Base-by-base conservation (phyloP, 2,888 invertebrate species). In the Micoletzkya japonica region DNA sequence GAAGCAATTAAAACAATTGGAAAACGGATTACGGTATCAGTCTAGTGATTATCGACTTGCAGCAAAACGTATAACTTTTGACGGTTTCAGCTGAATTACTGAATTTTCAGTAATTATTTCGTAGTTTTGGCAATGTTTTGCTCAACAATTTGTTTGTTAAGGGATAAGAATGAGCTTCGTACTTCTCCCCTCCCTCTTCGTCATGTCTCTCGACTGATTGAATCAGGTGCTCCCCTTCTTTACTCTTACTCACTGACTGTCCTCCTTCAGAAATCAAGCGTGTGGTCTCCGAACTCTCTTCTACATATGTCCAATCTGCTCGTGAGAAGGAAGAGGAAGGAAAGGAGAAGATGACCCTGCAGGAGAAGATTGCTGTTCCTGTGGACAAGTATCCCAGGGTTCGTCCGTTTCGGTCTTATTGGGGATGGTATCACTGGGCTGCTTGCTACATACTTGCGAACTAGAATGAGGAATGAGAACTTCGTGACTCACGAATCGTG, bases 321-420 rank as follows among this genome's bases (percentile, higher is more conserved):
- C 30, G 17, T 24, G 54, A 54, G 7, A 52, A n/a, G 1, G 24
- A 24, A 4, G 61, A n/a, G 2, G 7, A 6, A 4, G 61, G 88
- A 93, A 93, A 87, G 94, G 95, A 50, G 32, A 56, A 93, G 86
- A 91, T 93, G 84, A 93, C 94, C 86, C 90, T 95, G 87, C 93
- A 94, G 89, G 96, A 97, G 90, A 97, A 97, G 91, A 93, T 98
- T 86, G 96, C 94, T 89, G 96, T 98, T 87, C 97, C 97, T 87
- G 94, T 95, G 85, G 95, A 96, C 90, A 96, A 96, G 88, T 94
- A 95, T 89, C 97, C 97, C 90, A 96, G 96, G 89, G 96, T 96
- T 90, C 94, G 95, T 70, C 30, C n/a, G 32, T 28, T 4, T 20
- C n/a, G n/a, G n/a, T n/a, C n/a, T n/a, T n/a, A n/a, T n/a, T n/a